Percentiles rank a stretch among this genome's conserved stretches.
Conservation (phyloP, 2,113 vertebrate species). For the Dendrocopos noguchii region DNA sequence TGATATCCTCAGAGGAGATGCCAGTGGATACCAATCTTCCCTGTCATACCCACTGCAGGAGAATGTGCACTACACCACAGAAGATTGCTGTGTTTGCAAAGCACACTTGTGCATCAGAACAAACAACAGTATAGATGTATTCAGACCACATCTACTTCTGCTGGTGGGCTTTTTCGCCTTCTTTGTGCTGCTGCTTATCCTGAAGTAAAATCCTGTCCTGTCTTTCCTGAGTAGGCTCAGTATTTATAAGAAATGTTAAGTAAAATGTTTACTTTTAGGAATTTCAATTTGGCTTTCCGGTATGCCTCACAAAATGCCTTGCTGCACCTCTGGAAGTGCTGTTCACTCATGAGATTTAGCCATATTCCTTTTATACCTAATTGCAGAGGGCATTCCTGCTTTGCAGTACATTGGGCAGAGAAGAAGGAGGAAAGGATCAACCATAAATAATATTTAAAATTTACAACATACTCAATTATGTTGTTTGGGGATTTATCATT, state of each 20-base stretch:
- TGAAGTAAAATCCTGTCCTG: background rate
- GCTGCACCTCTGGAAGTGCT: background rate
- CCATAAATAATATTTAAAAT: background rate
- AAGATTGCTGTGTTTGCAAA: background rate
- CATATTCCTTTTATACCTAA: background rate
- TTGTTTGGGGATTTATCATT: constrained; percentile 18
- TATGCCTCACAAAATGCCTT: background rate
- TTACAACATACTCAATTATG: background rate
- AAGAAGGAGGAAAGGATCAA: background rate
- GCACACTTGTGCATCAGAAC: background rate
- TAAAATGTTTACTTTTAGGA: background rate
- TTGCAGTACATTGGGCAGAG: background rate
- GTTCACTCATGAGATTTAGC: background rate
- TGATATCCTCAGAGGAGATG: background rate
- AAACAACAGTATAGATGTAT: background rate
- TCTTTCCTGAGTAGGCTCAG: background rate
- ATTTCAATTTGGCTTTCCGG: background rate
- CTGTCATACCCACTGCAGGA: background rate
- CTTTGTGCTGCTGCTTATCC: background rate
- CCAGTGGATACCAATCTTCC: background rate
- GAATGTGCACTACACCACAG: background rate
- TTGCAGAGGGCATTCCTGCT: background rate
- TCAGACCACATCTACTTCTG: background rate
- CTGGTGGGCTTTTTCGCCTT: background rate
- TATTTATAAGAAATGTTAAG: background rate